These are phyloP conservation scores for Eublepharis macularius DNA, from an alignment of 2,113 vertebrate genomes.

Conservation along the genomic window DNA sequence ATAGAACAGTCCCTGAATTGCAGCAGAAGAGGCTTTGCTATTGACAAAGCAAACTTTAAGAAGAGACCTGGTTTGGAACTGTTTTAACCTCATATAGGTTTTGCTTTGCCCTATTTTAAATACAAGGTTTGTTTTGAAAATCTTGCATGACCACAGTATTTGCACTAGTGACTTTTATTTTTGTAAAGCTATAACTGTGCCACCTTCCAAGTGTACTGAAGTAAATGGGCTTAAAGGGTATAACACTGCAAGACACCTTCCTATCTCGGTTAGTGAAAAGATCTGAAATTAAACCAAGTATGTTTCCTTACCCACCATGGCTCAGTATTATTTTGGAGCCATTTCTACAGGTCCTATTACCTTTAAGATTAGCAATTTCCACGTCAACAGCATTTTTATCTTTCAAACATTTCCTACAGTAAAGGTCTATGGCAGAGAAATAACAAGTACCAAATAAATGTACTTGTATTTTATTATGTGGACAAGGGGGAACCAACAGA, in stretches of 20 bases:
- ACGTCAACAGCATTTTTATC: not conserved
- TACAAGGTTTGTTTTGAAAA: not conserved
- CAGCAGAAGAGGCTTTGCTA: slow-evolving; percentile 12
- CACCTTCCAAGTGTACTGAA: too few species aligned
- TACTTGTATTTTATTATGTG: not conserved
- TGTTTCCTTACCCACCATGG: too few species aligned
- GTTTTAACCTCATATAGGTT: not conserved
- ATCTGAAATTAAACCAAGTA: not conserved
- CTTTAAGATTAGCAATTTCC: not conserved
- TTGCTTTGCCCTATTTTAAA: not conserved
- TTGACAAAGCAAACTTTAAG: not conserved
- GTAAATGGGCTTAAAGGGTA: too few species aligned
- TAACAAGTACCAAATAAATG: not conserved
- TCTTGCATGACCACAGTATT: not conserved
- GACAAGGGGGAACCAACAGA: too few species aligned
- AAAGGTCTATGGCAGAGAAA: not conserved
- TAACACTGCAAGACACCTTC: not conserved
- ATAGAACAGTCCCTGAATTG: not conserved
- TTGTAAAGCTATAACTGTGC: not conserved
- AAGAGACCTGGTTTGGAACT: not conserved
- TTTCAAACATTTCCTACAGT: not conserved
- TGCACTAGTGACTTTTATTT: not conserved
- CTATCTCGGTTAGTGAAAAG: not conserved
- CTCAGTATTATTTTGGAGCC: too few species aligned
- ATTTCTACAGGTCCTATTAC: not conserved